Conservation (phyloP, 2,113 vertebrate species). For the Stegostoma tigrinum region DNA sequence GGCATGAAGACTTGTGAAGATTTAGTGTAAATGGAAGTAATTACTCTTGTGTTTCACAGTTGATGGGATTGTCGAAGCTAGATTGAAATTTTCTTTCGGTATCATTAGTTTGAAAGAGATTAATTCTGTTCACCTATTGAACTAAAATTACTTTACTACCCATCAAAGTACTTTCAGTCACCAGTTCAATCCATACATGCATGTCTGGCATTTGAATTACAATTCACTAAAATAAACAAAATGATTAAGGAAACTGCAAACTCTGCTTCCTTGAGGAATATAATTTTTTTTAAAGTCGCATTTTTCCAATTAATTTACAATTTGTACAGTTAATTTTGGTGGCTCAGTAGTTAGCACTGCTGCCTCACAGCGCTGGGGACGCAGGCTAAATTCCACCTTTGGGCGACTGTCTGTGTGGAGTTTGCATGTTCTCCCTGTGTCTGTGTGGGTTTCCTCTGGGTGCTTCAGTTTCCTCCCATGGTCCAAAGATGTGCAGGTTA, state of each 20-base stretch:
- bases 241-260: neutral
- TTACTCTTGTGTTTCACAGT: neutral
- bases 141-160: neutral
- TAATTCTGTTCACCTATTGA: neutral
- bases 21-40: neutral
- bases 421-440: too few relatives aligned
- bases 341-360: too few relatives aligned
- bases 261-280: neutral
- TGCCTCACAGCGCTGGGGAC: too few relatives aligned
- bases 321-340: neutral
- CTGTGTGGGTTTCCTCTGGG: too few relatives aligned
- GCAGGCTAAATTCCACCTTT: too few relatives aligned
- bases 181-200: neutral
- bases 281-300: neutral
- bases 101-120: neutral
- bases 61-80: neutral
- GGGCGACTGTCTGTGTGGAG: too few relatives aligned
- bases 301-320: neutral
- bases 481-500: too few relatives aligned
- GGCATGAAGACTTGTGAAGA: neutral
- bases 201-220: neutral
- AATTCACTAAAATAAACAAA: neutral
- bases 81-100: neutral
- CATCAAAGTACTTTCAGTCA: neutral
- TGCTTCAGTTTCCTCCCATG: too few relatives aligned